Evolutionary conservation across 2,888 invertebrate species (phyloP).

Genomic region (Diaprepes abbreviatus): DNA sequence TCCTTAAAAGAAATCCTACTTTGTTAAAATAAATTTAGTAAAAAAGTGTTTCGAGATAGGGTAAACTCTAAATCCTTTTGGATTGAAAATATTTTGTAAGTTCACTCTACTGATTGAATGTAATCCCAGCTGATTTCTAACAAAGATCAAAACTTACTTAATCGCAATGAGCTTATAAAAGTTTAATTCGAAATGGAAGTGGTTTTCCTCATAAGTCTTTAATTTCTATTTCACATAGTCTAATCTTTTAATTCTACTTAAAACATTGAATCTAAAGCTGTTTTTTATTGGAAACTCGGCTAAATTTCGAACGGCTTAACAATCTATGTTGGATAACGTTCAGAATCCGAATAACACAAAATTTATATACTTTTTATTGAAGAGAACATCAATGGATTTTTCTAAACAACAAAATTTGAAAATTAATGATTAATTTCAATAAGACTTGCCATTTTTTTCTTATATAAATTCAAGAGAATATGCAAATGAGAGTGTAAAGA

Average conservation of each 20-base stretch:
- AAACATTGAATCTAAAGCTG: constrained; percentile 8
- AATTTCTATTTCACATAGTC: constrained; percentile 18
- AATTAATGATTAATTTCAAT: no score
- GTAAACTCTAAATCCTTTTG: constrained; percentile 8
- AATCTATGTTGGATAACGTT: no score
- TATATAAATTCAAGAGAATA: no score
- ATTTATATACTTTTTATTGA: no score
- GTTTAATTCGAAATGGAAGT: constrained; percentile 16
- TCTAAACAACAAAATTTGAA: no score
- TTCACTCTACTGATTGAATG: constrained; percentile 12
- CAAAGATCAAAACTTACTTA: constrained; percentile 21
- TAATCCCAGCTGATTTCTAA: constrained; percentile 8
- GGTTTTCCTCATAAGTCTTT: constrained; percentile 16
- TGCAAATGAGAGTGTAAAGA: no score
- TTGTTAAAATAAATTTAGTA: background rate
- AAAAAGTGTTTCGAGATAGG: background rate
- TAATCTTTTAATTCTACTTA: constrained; percentile 16
- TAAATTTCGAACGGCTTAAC: background rate
- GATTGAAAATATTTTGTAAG: constrained; percentile 16
- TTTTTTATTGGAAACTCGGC: background rate
- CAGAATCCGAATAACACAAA: no score
- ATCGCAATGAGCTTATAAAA: constrained; percentile 18
- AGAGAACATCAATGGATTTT: no score
- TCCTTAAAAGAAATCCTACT: background rate
- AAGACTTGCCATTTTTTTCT: no score